Percentiles rank a stretch among this genome's conserved stretches.
These are phyloP conservation scores for Apis florea DNA, from an alignment of 1,140 invertebrate species.

Conservation along the genomic window DNA sequence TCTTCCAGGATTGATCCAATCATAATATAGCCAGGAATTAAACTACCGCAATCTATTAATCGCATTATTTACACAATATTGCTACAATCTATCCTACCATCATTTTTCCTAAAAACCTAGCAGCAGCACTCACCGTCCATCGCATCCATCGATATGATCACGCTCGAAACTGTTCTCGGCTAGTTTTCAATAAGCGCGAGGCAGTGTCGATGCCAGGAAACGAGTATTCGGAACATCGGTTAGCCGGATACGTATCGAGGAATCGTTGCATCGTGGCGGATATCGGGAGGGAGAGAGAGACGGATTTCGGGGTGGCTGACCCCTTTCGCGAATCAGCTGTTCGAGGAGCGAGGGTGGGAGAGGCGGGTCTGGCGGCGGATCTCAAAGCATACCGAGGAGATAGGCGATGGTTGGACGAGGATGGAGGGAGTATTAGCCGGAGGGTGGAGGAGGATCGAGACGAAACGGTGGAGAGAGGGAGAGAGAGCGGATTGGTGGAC, in stretches of 20 bases:
- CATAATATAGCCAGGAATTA: no score
- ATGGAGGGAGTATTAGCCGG: conserved; percentile 1
- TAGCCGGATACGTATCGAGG: neutral
- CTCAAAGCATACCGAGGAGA: conserved; percentile 71
- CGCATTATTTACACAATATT: no score
- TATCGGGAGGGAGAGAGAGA: neutral
- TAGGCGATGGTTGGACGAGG: conserved; percentile 7
- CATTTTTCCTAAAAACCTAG: no score
- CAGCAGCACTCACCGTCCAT: no score
- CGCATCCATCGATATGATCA: no score
- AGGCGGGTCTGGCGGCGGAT: conserved; percentile 64
- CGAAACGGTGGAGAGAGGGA: neutral
- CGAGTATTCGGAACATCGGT: no score
- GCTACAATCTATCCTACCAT: no score
- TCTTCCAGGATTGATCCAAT: no score
- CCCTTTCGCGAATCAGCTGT: conserved; percentile 74
- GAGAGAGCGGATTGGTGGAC: conserved; percentile 24
- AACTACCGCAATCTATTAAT: no score
- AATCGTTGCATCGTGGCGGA: neutral
- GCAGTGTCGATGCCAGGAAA: no score
- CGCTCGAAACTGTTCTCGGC: no score
- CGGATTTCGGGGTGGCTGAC: conserved; percentile 66
- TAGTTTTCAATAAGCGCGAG: no score
- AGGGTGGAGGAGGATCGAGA: conserved; percentile 12
- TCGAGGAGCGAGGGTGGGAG: conserved; percentile 30